phyloP scores from a whole-genome alignment of 2,797 vertebrate genomes.

The Chrosomus eos region DNA sequence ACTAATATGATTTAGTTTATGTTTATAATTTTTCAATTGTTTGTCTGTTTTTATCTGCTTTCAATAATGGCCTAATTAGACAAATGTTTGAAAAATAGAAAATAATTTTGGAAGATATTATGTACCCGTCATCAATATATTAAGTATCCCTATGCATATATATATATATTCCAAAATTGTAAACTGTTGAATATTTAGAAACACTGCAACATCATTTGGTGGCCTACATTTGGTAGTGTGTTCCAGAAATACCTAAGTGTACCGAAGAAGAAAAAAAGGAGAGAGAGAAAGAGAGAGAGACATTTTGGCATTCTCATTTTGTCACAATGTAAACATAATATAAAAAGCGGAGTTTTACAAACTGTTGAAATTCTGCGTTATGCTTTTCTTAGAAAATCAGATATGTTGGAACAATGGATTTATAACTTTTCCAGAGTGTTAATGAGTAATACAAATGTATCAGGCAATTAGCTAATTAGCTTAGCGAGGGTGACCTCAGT shows the following conservation, averaged over 20 bases:
- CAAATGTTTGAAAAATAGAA: not conserved
- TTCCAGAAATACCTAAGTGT: not conserved
- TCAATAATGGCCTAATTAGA: not conserved
- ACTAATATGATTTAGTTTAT: not conserved
- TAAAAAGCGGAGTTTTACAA: not conserved
- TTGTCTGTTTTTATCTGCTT: not conserved
- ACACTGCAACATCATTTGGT: not conserved
- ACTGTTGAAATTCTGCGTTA: not conserved
- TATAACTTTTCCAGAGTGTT: not conserved
- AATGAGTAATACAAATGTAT: not conserved
- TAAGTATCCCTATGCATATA: not conserved
- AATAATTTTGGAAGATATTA: too few relatives aligned
- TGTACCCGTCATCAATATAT: not conserved
- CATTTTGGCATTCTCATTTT: conserved; percentile 3
- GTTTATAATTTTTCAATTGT: not conserved
- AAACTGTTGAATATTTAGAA: not conserved
- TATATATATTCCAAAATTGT: not conserved
- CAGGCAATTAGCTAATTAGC: not conserved
- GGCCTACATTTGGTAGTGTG: not conserved
- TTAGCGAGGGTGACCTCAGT: too few relatives aligned
- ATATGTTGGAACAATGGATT: not conserved
- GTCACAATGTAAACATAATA: not conserved
- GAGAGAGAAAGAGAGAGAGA: not conserved
- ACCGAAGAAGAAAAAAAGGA: too few relatives aligned
- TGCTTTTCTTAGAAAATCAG: not conserved